Evolutionary conservation across 2,797 vertebrate genomes (phyloP).

Genomic region (Prunella strophiata): DNA sequence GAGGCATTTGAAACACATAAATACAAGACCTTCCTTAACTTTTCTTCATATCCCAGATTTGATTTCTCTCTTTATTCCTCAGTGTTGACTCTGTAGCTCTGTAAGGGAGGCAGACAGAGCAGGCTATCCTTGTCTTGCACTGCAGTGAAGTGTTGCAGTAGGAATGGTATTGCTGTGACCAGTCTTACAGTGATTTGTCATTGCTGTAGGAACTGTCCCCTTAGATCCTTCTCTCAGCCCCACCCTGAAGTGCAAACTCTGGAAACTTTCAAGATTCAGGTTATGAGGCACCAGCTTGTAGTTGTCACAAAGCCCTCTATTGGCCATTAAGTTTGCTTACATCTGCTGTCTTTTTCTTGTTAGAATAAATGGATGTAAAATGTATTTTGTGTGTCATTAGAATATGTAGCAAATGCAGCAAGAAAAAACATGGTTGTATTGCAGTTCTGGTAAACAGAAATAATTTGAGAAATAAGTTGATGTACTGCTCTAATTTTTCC

Average conservation of each 20-base stretch:
- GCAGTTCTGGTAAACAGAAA: background rate
- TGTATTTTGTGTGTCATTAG: background rate
- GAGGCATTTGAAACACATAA: background rate
- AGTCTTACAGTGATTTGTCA: background rate
- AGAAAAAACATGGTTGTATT: background rate
- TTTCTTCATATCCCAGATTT: background rate
- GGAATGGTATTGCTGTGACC: background rate
- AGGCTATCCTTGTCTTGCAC: background rate
- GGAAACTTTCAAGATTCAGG: background rate
- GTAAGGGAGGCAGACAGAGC: background rate
- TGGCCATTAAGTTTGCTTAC: background rate
- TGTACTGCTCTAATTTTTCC: conserved; percentile 29
- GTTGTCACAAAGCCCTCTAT: background rate
- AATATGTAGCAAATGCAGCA: background rate
- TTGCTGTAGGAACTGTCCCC: background rate
- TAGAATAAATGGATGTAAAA: background rate
- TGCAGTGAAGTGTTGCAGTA: background rate
- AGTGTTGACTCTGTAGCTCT: background rate
- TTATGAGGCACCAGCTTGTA: background rate
- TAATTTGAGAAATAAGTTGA: background rate
- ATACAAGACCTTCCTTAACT: background rate
- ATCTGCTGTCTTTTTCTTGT: background rate
- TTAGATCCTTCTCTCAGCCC: background rate
- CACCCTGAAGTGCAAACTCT: background rate
- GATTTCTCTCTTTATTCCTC: background rate